Base-by-base conservation (phyloP, 2,888 invertebrate genomes). In the Epistrophella euchroma region DNA sequence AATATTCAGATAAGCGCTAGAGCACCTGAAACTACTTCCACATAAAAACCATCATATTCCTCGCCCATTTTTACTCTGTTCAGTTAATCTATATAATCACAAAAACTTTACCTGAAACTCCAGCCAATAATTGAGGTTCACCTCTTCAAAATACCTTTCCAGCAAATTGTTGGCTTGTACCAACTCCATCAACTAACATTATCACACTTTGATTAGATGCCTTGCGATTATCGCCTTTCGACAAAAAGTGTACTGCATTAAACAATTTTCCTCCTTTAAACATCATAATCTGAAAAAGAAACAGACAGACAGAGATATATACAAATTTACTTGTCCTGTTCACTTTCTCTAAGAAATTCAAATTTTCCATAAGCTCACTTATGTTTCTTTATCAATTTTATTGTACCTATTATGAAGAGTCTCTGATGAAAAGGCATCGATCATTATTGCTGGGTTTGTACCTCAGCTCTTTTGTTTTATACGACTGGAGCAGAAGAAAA, bases 331-430 rank as follows among this genome's bases (percentile, higher is more conserved):
- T 70, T 78, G 68, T 73, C 68, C 52, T 72, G 47, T 62, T 66
- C 73, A 47, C 83, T 83, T 83, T 83, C 83, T 62, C 83, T 78
- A 73, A 52, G 17, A 45, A 83, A 78, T 77, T 50, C 62, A 82
- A 76, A 82, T 83, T 70, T 66, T 50, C 58, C 62, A 37, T n/a
- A 13, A 22, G 13, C 37, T 10, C 55, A 13, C n/a, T 56, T 56
- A 70, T 40, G 71, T 62, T 64, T 50, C 58, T 35, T 43, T 28
- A 15, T 50, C 47, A 32, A 22, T 66, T 66, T 50, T 19, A 43
- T 68, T 66, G 11, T 17, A 4, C 11, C 4, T 32, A 3, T 45
- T 32, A 35, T 50, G 10, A 22, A 7, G 35, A 10, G 15, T 2
- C 5, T 45, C 17, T n/a, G 22, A 37, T 60, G 43, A 25, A n/a